Base-by-base conservation (phyloP, 2,888 invertebrate species). In the Cryptocephalus moraei region DNA sequence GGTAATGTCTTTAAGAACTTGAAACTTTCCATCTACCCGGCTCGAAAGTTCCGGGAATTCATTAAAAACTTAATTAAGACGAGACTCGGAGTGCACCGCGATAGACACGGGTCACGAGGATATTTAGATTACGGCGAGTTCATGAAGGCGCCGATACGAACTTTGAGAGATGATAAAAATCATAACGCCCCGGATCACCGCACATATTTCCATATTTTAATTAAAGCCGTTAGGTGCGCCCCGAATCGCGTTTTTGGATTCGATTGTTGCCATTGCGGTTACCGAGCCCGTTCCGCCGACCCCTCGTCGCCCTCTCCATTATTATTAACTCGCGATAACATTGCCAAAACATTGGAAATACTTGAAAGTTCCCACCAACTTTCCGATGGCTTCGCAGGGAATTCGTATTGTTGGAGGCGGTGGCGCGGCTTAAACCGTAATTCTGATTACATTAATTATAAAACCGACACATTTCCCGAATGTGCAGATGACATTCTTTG, bases 401-500 rank as follows among this genome's bases (percentile, higher is more conserved):
- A 36, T 36, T 36, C 36, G 36, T 12, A 36, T 22, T 22, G 22
- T 22, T 22, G 22, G 22, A 22, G 22, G 22, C 22, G 22, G 22
- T 22, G 22, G 22, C 22, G 22, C 22, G 22, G 22, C 22, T 22
- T 22, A 22, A 22, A 22, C 22, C 61, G 60, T 62, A 63, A 65
- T 62, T 63, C 61, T 52, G 59, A 58, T 58, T 59, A 61, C 63
- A 65, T 66, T 66, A 65, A 65, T 66, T 66, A 64, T 62, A 61
- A 57, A 62, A 63, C 62, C 62, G 63, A 63, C 63, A 64, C 62
- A 62, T 59, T 61, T 60, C 57, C 55, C 61, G 58, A 63, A 64
- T 62, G 62, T 65, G 65, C 62, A 56, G 61, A 60, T 64, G 65
- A 64, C 65, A 63, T 64, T 64, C 63, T 65, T 65, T 63, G 62